phyloP scores from a whole-genome alignment of 2,113 vertebrate species.

The Anarhynchus alexandrinus region DNA sequence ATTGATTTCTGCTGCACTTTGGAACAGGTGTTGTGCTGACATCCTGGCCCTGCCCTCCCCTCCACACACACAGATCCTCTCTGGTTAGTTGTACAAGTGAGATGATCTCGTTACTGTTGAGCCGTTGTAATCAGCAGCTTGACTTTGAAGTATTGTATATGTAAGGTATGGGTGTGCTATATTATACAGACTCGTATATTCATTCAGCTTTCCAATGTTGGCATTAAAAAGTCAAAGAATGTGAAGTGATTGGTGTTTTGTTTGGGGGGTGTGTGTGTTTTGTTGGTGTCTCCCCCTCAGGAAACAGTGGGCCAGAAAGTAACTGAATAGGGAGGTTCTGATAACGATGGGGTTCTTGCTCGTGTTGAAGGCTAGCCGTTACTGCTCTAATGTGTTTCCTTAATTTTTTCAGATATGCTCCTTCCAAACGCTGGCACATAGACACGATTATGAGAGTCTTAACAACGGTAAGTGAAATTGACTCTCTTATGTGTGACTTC shows the following conservation, averaged over 20 bases:
- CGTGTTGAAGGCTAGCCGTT: not conserved
- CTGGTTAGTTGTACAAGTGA: not conserved
- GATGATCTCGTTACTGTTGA: not conserved
- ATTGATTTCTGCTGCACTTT: not conserved
- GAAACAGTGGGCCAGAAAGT: not conserved
- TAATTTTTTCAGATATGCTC: conserved; percentile 86
- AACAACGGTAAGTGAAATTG: conserved; percentile 85
- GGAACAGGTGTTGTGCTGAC: not conserved
- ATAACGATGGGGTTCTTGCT: not conserved
- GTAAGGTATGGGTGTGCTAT: not conserved
- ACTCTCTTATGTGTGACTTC: not conserved
- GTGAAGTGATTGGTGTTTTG: not conserved
- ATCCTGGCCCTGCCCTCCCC: not conserved
- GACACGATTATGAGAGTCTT: conserved; percentile 99
- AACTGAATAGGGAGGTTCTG: not conserved
- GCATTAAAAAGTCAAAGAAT: not conserved
- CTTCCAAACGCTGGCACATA: conserved; percentile 99
- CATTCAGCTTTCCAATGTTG: not conserved
- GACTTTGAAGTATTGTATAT: not conserved
- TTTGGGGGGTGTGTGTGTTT: not conserved
- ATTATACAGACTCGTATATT: not conserved
- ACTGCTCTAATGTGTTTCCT: not conserved
- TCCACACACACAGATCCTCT: not conserved
- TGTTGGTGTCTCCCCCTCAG: not conserved
- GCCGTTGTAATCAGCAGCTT: not conserved